Evolutionary conservation across 2,113 vertebrate genomes (phyloP), one percentile per base, ranked within the genome.

Genomic region (Centrocercus urophasianus): DNA sequence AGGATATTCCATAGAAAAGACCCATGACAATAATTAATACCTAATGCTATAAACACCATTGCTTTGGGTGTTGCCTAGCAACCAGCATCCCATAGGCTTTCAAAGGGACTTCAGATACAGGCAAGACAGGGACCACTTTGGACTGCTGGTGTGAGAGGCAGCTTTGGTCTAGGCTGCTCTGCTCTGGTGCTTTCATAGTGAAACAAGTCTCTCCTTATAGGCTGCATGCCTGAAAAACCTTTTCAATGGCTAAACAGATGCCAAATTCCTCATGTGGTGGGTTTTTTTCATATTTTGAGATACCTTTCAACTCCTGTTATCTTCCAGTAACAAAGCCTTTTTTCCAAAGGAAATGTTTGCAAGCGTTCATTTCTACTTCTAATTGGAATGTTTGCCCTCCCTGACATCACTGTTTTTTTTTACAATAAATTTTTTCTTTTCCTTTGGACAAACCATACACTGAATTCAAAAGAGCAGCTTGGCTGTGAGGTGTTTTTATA

Each of bases 21-120:
- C 91, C 86, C 60, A 59, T 78, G 93, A 83, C 86, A 97, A 96
- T 97, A 98, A 98, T 98, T 98, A 97, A 97, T 97, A 94, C 94
- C 94, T 97, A 97, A 96, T 95, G 96, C 88, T 95, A 95, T 89
- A 97, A 97, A 97, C 86, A 94, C 88, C 76, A 77, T 67, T 95
- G 90, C 86, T 92, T 97, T 88, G 71, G 70, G 72, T 0, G 95
- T 98, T 98, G 98, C 98, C 86, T 98, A 93, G 98, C 97, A 98
- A 98, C 98, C 83, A 70, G 93, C 83, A 91, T 93, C 97, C 91
- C 25, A 19, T 69, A 95, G 91, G 63, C 75, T 88, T 96, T 86
- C 94, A 89, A 73, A 90, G 91, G 56, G 97, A 86, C 81, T 88
- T 86, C 83, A 72, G 84, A 94, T 63, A 92, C 92, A 95, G 28